Evolutionary conservation across 35 echinoderm and acorn worm genomes (phyloP).

Genomic region (Acanthaster planci): DNA sequence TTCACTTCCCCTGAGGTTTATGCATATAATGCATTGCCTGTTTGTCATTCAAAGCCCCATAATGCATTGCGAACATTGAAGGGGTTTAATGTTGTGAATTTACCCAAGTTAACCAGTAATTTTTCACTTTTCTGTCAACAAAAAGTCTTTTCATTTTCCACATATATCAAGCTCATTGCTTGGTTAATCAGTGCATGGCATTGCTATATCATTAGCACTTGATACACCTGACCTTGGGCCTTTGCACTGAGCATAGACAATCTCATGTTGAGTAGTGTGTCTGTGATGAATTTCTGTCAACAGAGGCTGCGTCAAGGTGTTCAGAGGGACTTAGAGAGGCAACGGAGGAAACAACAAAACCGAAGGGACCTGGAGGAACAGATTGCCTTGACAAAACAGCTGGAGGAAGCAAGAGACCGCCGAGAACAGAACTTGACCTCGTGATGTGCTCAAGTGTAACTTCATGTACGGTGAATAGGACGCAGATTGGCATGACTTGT

Average conservation of each 20-base stretch:
- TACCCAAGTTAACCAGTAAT: no score
- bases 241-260: not conserved
- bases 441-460: no score
- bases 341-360: constrained; percentile 77
- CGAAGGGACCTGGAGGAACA: constrained; percentile 61
- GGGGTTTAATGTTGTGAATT: no score
- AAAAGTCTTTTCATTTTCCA: no score
- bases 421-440: constrained; percentile 21
- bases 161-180: not conserved
- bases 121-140: not conserved
- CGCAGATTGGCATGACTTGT: no score
- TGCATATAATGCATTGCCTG: no score
- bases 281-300: not conserved
- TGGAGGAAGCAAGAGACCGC: constrained; percentile 60
- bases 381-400: constrained; percentile 58
- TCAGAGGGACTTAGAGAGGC: constrained; percentile 80
- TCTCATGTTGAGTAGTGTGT: not conserved
- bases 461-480: no score
- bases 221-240: not conserved
- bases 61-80: no score
- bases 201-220: not conserved
- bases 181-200: not conserved
- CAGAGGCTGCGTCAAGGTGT: constrained; percentile 82
- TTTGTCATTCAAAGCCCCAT: no score
- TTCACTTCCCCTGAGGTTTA: no score